Evolutionary conservation across 2,113 vertebrate species (phyloP), one percentile per base, ranked within the genome.

Genomic region (Alligator mississippiensis): DNA sequence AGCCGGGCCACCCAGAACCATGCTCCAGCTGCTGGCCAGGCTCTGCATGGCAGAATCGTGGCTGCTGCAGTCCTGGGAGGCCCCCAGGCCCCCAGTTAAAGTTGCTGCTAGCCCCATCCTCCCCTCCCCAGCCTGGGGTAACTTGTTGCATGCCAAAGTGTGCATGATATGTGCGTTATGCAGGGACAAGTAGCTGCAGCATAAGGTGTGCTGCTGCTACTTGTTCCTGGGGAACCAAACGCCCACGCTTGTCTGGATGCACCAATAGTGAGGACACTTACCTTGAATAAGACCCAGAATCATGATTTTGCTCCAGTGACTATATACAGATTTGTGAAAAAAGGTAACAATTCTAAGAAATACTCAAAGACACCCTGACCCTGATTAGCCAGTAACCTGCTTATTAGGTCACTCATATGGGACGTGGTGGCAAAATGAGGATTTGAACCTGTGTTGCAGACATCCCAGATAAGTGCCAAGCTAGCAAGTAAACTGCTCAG

Each of bases 201-300:
- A 47, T 47, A 47, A 47, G 47, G 47, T 47, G 9, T 47, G 47
- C 47, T 47, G 47, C 47, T 8, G 3, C 47, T 47, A 9, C 47
- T 47, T 47, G 47, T 47, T 47, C 47, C 47, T 47, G 47, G 47
- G 47, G 47, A 47, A 47, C 47, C 47, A 47, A 47, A 47, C 7
- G 47, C 47, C 47, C 47, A 47, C 47, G 7, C 47, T 47, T 8
- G 9, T 47, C 7, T 47, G 47, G 47, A 47, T 88, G 72, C 11
- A 90, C 27, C 0, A 0, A 0, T 8, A 12, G 9, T 25, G 28
- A 28, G 14, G 77, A 4, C 13, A 68, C 6, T 11, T 9, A 30
- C 1, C 2, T 2, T 13, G 63, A 54, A 74, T 8, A 24, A 30
- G 83, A 81, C 30, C 58, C 54, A 28, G 5, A 3, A 2, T 63